Conservation (phyloP, 2,113 vertebrate genomes). For the Rynchops niger region DNA sequence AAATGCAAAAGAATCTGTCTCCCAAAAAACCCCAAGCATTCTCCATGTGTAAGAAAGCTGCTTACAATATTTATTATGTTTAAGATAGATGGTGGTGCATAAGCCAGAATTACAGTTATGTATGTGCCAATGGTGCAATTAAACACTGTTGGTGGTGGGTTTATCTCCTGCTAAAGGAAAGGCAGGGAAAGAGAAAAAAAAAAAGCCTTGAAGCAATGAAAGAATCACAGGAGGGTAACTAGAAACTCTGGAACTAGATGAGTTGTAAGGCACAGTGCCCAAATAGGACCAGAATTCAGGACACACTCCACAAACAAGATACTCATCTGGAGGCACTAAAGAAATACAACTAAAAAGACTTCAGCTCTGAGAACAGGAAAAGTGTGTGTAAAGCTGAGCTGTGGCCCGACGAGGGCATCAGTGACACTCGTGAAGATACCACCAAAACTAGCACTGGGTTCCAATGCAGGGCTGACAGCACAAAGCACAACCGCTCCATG, state of each 20-base stretch:
- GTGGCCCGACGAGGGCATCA: neutral
- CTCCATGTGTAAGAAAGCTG: neutral
- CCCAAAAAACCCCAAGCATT: accelerated
- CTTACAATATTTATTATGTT: neutral
- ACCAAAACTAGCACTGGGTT: neutral
- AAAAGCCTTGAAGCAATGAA: neutral
- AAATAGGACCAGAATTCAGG: neutral
- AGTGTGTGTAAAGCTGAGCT: neutral
- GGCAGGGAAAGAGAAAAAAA: neutral
- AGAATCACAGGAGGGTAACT: neutral
- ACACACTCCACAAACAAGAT: neutral
- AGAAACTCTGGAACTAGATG: neutral
- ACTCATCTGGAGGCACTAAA: neutral
- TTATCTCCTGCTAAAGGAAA: neutral
- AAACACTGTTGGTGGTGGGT: neutral
- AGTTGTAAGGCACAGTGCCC: accelerated
- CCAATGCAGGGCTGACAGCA: accelerated
- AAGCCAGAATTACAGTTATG: neutral
- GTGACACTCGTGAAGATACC: neutral
- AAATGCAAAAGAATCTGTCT: neutral
- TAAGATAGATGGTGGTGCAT: neutral
- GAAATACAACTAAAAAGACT: neutral
- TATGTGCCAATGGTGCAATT: neutral
- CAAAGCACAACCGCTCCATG: neutral
- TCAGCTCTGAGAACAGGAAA: neutral